Evolutionary conservation across 2,113 vertebrate genomes (phyloP), one percentile per base, ranked within the genome.

Genomic region (Bubo bubo): DNA sequence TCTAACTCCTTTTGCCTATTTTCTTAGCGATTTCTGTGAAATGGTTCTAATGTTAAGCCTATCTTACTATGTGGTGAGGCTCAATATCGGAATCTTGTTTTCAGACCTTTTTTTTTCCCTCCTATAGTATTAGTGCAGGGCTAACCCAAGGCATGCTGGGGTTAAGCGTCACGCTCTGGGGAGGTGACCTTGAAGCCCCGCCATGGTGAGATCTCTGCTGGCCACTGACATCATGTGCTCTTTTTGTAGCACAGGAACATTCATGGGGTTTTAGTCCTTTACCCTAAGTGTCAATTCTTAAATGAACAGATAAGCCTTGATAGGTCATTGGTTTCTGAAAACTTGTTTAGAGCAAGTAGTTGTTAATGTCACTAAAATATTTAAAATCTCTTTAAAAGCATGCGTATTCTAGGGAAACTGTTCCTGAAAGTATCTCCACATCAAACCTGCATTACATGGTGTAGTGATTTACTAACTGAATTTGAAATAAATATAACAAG

Each of bases 401-500:
- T 35, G 32, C 17, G 1, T 88, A 32, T 43, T 68, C 52, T 41
- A 53, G 77, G 71, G 73, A 76, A 74, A 13, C 45, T 85, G 5
- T 88, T 87, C 70, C 91, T 74, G 79, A 53, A 90, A 90, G 79
- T 49, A 68, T 81, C 64, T 82, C 41, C 83, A 62, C 73, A 85
- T 82, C 37, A 71, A 93, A 41, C 70, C 90, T 87, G 56, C 55
- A n/a, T 89, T 35, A 86, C 58, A 11, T 66, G 66, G 37, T 84
- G 35, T 93, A 76, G 73, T 90, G 49, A 91, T 95, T 81, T 68
- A 85, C 58, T 88, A 88, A 97, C 67, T 55, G 91, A 92, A 91
- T 88, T 94, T 85, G 74, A 90, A 96, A 92, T 60, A 92, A 91
- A 80, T 70, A 75, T 93, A 95, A 92, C 41, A 37, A 96, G n/a